Base-by-base conservation (phyloP, 2,888 invertebrate species). In the Meteorus colon region DNA sequence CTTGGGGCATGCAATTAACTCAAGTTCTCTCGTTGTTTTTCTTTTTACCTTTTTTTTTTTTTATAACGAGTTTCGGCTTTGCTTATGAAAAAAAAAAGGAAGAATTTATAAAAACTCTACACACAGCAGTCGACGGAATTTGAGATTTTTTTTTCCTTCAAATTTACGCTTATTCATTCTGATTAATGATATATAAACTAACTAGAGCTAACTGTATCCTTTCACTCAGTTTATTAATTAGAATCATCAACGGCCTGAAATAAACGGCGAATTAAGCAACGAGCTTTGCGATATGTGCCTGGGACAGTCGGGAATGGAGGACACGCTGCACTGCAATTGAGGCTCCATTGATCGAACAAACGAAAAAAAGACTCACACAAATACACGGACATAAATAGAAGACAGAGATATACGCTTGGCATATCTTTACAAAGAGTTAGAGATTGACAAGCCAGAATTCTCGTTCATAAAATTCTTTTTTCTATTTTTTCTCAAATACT, bases 1-100 rank as follows among this genome's bases (percentile, higher is more conserved):
- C 19, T 41, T 34, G 65, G 34, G 27, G 71, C 67, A 62, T 74
- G 75, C 77, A 79, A 79, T 79, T 79, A 77, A 74, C 76, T 65
- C 69, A 73, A 12, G 66, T 69, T 75, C 76, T 77, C 73, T 77
- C 75, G 8, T 55, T 55, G 1, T 55, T 74, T 71, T n/a, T 27
- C 2, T 45, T 68, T 60, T 67, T 70, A 0, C 0, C 24, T 55
- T 6, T 55, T 74, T 71, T n/a, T 27, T 34, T 45, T 68, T 60
- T 67, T 66, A 14, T 16, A n/a, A 34, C 34, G 59, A 60, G 59
- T 5, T 60, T 60, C 59, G 24, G 12, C 4, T 27, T 60, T 19
- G 19, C 24, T 27, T 27, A 19, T 10, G 4, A 34, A 31, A 63
- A 48, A 48, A 48, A 48, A 48, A n/a, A n/a, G n/a, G n/a, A n/a